A percentile compares a stretch with the other conserved stretches of the same genome.
phyloP scores from a whole-genome alignment of 2,888 invertebrate species.

The Dasysyrphus tricinctus region DNA sequence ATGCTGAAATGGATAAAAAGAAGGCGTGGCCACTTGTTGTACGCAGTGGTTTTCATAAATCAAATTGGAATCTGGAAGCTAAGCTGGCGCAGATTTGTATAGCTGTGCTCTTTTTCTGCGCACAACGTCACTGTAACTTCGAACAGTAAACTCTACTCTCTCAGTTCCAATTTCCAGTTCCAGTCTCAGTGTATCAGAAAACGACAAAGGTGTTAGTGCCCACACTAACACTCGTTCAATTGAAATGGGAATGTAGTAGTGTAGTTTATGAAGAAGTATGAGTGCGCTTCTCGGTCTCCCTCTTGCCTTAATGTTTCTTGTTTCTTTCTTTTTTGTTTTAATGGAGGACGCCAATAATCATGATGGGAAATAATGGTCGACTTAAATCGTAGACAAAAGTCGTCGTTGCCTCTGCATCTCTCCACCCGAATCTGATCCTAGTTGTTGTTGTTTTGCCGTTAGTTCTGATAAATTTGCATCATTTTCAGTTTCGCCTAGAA shows the following conservation, averaged over 20 bases:
- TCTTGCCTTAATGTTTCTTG: slow-evolving; percentile 51
- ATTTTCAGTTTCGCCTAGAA: slow-evolving; percentile 67
- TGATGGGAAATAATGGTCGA: slow-evolving; percentile 76
- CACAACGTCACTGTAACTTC: slow-evolving; percentile 1
- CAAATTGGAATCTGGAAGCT: slow-evolving; percentile 44
- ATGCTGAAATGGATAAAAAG: slow-evolving; percentile 54
- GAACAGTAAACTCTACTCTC: slow-evolving; percentile 31
- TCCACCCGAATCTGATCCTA: neutral
- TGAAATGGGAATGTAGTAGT: slow-evolving; percentile 11
- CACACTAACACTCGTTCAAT: slow-evolving; percentile 38
- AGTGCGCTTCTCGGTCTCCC: slow-evolving; percentile 54
- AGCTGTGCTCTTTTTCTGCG: slow-evolving; percentile 45
- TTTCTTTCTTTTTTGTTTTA: slow-evolving; percentile 77
- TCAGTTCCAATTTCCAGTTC: slow-evolving; percentile 54
- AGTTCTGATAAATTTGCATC: slow-evolving; percentile 74
- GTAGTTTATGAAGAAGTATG: slow-evolving; percentile 9
- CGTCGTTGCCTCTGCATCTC: slow-evolving; percentile 55
- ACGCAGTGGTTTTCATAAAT: slow-evolving; percentile 43
- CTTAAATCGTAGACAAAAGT: slow-evolving; percentile 76
- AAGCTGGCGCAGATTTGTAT: slow-evolving; percentile 11
- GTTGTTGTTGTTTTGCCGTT: slow-evolving; percentile 41
- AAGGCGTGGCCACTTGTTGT: slow-evolving; percentile 72
- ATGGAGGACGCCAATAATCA: slow-evolving; percentile 83
- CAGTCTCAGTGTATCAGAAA: slow-evolving; percentile 14
- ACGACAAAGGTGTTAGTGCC: slow-evolving; percentile 33